These are phyloP conservation scores for Macropodus opercularis DNA, from an alignment of 2,797 vertebrate genomes.

Conservation along the genomic window DNA sequence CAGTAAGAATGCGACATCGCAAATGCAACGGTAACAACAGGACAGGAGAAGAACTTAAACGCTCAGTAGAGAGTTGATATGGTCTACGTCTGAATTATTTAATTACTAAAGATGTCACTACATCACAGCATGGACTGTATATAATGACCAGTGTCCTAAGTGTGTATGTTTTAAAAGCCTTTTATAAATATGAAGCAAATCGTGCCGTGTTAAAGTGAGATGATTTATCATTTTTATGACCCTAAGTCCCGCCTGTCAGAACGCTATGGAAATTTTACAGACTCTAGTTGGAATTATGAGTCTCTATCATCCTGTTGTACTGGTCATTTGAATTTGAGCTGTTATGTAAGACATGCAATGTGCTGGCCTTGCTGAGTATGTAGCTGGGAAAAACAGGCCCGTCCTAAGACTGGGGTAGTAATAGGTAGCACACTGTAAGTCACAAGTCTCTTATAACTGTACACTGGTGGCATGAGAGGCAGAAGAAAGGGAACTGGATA, in stretches of 20 bases:
- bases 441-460: constrained; percentile 71
- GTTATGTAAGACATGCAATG: not conserved
- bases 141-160: too few relatives aligned
- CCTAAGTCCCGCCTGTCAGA: not conserved
- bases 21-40: not conserved
- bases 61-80: not conserved
- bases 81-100: not conserved
- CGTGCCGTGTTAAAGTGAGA: constrained; percentile 3
- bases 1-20: not conserved
- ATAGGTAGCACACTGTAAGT: constrained; percentile 57
- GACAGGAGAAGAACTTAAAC: not conserved
- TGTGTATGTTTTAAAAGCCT: constrained; percentile 9
- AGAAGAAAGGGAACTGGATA: constrained; percentile 25
- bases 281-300: constrained; percentile 36
- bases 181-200: constrained; percentile 8
- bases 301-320: constrained; percentile 17
- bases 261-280: constrained; percentile 43
- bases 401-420: constrained; percentile 15
- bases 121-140: not conserved
- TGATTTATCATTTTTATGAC: constrained; percentile 33
- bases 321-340: constrained; percentile 29
- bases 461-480: constrained; percentile 33
- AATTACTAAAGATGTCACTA: not conserved
- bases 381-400: constrained; percentile 25
- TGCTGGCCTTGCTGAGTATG: constrained; percentile 3